Evolutionary conservation across 2,797 vertebrate species (phyloP).

Genomic region (Malurus splendens): DNA sequence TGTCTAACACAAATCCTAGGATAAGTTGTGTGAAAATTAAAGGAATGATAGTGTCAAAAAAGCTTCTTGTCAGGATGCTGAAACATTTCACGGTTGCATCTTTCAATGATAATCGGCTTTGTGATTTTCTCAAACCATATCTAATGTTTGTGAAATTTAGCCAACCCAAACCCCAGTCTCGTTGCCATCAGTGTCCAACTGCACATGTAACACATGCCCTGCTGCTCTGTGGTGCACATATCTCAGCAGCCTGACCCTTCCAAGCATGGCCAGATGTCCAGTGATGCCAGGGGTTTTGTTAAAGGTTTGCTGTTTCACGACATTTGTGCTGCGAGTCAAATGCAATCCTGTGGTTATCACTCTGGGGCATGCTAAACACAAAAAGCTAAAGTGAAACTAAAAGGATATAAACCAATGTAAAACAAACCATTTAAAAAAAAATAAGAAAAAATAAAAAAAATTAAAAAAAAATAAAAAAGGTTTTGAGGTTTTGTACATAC

Average conservation of each 20-base stretch:
- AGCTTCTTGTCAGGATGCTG: not conserved
- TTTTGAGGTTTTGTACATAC: not conserved
- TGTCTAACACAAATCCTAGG: not conserved
- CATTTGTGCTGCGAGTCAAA: not conserved
- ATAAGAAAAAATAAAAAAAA: not conserved
- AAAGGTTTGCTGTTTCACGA: not conserved
- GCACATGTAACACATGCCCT: not conserved
- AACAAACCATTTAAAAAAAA: not conserved
- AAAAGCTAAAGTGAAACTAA: not conserved
- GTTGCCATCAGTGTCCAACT: not conserved
- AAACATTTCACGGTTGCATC: not conserved
- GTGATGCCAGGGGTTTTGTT: not conserved
- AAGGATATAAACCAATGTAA: not conserved
- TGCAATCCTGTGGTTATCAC: not conserved
- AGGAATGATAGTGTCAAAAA: not conserved
- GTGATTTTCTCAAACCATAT: not conserved
- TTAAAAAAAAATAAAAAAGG: fast-evolving
- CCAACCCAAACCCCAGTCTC: not conserved
- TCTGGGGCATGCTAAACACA: not conserved
- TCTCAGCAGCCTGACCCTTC: not conserved
- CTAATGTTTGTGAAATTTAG: not conserved
- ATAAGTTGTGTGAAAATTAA: not conserved
- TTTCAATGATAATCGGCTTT: not conserved
- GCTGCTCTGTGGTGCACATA: not conserved
- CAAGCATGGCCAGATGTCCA: not conserved